Conservation (phyloP, 2,797 vertebrate species). For the Saxicola maurus region DNA sequence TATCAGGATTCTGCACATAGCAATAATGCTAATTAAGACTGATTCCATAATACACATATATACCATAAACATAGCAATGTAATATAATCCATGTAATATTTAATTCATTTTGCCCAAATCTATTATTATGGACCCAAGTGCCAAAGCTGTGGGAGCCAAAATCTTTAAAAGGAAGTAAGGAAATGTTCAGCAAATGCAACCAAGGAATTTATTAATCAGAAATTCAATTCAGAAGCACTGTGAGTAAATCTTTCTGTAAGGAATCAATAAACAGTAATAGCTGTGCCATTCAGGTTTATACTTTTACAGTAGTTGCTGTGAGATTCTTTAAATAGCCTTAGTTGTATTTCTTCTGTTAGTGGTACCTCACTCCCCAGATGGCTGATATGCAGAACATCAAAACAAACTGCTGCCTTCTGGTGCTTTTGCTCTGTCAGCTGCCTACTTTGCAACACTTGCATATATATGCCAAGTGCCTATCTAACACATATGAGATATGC, state of each 20-base stretch:
- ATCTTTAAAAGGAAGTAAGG: not conserved
- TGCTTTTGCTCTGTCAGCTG: constrained; percentile 36
- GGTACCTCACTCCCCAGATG: not conserved
- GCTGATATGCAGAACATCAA: not conserved
- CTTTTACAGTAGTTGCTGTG: not conserved
- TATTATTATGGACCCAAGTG: not conserved
- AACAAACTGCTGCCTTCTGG: constrained; percentile 13
- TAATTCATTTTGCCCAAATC: not conserved
- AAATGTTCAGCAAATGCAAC: not conserved
- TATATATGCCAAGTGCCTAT: not conserved
- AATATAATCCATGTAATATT: not conserved
- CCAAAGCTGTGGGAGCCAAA: not conserved
- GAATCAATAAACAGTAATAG: constrained; percentile 6
- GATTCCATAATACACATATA: not conserved
- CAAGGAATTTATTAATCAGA: constrained; percentile 1
- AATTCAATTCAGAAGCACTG: not conserved
- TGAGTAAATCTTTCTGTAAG: constrained; percentile 1
- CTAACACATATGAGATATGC: not conserved
- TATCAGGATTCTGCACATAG: not conserved
- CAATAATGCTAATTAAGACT: not conserved
- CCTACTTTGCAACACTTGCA: not conserved
- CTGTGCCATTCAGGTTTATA: not conserved
- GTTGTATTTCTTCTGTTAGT: constrained; percentile 13
- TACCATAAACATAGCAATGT: not conserved
- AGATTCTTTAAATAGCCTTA: constrained; percentile 5